Base-by-base conservation (phyloP, 2,888 invertebrate species). In the Machimus rusticus region DNA sequence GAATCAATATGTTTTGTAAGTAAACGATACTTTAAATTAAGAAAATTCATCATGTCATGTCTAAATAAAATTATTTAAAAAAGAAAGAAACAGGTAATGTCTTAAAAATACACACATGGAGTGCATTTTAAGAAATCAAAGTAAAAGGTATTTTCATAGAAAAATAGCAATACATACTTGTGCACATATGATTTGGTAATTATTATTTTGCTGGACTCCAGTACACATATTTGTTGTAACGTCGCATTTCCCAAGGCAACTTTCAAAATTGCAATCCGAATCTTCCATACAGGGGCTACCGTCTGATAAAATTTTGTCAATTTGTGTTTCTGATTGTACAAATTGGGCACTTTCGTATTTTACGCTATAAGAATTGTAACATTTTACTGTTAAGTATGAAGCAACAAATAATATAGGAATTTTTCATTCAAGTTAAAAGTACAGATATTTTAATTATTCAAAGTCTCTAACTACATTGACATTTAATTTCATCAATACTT, bases 331-430 rank as follows among this genome's bases (percentile, higher is more conserved):
- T 12, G 92, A 90, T 31, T 90, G 90, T 2, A 91, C 89, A 57
- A 91, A 90, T 87, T 91, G 90, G 23, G 92, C 92, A n/a, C 90
- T 91, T 89, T 91, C 91, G 77, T 92, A 92, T 89, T 92, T 92
- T 0, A 92, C 89, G 89, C 91, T 91, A 86, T 6, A 89, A 88
- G 37, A 34, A 34, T 34, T 5, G 5, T 34, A 12, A 46, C 16
- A 46, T 28, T 19, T 37, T 66, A 12, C 1, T 39, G 9, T 23
- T 46, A 8, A 16, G 0, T 66, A 55, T 39, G 66, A n/a, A n/a
- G 6, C n/a, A 19, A n/a, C 19, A 51, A 8, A n/a, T 6, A 1
- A n/a, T 76, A 57, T 37, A 1, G 5, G 14, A 85, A 37, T 46
- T 46, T 4, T 12, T 39, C 9, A 34, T 34, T n/a, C 16, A 19